A percentile compares a stretch with the other conserved stretches of the same genome.
Evolutionary conservation across 2,888 invertebrate genomes (phyloP).

Genomic region (Cordilura impudica): DNA sequence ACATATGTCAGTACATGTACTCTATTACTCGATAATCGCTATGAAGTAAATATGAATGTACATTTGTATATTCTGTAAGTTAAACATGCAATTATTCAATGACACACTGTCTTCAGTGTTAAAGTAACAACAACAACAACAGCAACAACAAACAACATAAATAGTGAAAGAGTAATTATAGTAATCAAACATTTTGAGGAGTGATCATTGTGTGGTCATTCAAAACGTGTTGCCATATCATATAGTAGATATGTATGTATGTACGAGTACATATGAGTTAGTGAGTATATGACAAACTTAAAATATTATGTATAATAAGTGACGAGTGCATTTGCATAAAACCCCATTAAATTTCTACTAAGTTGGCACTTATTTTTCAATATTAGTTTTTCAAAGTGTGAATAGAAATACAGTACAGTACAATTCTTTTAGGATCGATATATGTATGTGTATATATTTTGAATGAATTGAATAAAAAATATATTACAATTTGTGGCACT

Average conservation of each 20-base stretch:
- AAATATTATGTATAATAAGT: slow-evolving; percentile 30
- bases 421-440: no score
- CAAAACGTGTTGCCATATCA: slow-evolving; percentile 35
- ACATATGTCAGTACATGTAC: neutral
- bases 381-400: no score
- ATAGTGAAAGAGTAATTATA: slow-evolving; percentile 72
- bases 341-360: slow-evolving; percentile 25
- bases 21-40: neutral
- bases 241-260: no score
- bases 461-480: no score
- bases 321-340: slow-evolving; percentile 50
- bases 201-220: slow-evolving; percentile 47
- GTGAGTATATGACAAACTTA: slow-evolving; percentile 21
- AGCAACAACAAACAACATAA: slow-evolving; percentile 66
- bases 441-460: no score
- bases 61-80: neutral
- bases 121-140: slow-evolving; percentile 66
- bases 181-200: slow-evolving; percentile 45
- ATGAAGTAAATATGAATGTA: neutral
- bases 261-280: neutral
- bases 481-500: no score
- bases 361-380: neutral
- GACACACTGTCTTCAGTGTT: slow-evolving; percentile 41
- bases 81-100: slow-evolving; percentile 58
- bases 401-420: no score